Percentiles rank a stretch among this genome's conserved stretches.
These are phyloP conservation scores for Dicrurus megarhynchus DNA, from an alignment of 2,113 vertebrate genomes.

Conservation along the genomic window DNA sequence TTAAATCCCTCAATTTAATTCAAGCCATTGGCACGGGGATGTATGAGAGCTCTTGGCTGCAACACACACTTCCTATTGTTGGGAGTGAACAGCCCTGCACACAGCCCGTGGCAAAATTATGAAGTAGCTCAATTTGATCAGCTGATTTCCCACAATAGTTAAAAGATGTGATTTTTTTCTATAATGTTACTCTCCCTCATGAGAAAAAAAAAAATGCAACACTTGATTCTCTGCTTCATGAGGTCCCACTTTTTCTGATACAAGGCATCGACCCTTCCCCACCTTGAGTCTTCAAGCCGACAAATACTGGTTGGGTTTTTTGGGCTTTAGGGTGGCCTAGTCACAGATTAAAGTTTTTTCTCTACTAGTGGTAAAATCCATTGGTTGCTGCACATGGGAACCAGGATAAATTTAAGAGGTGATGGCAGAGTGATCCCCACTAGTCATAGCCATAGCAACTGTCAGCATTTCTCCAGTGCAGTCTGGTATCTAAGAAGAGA, in stretches of 20 bases:
- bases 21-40: not conserved
- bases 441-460: not conserved
- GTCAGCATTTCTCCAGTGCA: not conserved
- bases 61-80: not conserved
- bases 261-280: not conserved
- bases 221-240: not conserved
- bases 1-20: constrained; percentile 30
- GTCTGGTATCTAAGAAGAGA: not conserved
- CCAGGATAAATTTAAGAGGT: not conserved
- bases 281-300: not conserved
- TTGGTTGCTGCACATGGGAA: not conserved
- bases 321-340: not conserved
- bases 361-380: not conserved
- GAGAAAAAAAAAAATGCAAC: not conserved
- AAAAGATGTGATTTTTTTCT: not conserved
- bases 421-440: not conserved
- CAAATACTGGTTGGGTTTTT: not conserved
- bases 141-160: constrained; percentile 32
- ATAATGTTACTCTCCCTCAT: not conserved
- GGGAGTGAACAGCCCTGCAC: not conserved
- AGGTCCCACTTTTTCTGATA: not conserved
- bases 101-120: not conserved
- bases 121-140: constrained; percentile 30
- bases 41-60: not conserved
- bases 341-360: not conserved